Evolutionary conservation across 2,113 vertebrate genomes (phyloP).

Genomic region (Neodon shergylaensis): DNA sequence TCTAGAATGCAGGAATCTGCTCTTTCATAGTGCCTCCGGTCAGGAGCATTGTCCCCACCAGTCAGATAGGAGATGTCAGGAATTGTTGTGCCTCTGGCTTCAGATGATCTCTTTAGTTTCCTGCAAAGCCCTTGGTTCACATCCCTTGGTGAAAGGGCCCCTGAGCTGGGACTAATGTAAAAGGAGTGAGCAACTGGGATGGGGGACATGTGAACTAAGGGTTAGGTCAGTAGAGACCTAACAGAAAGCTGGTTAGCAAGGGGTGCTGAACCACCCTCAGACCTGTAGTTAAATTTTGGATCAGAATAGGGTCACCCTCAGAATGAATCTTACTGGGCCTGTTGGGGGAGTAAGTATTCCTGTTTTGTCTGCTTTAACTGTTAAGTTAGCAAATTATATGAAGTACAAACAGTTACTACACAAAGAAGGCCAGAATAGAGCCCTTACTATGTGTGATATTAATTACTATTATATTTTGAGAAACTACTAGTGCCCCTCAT

Average conservation of each 20-base stretch:
- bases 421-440: neutral
- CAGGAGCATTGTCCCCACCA: neutral
- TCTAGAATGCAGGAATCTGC: neutral
- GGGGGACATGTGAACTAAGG: neutral
- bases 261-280: fast-evolving
- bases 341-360: neutral
- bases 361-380: neutral
- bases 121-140: neutral
- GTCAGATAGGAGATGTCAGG: neutral
- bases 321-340: neutral
- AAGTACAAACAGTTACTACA: neutral
- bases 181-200: neutral
- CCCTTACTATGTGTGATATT: neutral
- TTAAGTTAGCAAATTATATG: neutral
- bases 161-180: neutral
- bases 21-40: neutral
- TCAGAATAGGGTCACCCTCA: neutral
- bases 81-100: neutral
- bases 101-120: neutral
- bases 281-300: neutral
- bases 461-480: neutral
- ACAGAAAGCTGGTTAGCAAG: neutral
- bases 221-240: neutral
- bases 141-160: neutral
- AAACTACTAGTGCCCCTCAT: neutral